Evolutionary conservation across 1,140 invertebrate genomes (phyloP).

Genomic region (Macrotrachela quadricornifera): DNA sequence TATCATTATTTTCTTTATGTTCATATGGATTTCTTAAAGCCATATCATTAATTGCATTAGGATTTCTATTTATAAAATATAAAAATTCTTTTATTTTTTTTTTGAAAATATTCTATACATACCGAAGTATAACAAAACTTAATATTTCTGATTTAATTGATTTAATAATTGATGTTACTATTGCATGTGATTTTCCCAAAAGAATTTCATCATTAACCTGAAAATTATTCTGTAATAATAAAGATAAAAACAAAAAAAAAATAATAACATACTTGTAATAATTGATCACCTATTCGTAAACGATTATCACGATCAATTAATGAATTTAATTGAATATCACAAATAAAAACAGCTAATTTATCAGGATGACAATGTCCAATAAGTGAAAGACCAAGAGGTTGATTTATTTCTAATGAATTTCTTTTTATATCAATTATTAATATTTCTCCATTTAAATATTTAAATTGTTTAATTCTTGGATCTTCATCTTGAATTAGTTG

Average conservation of each 20-base stretch:
- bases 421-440: no score
- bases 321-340: constrained; percentile 71
- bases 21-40: no score
- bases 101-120: no score
- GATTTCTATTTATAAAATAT: no score
- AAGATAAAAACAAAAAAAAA: no score
- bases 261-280: constrained; percentile 48
- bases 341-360: constrained; percentile 85
- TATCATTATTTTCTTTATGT: no score
- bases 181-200: constrained; percentile 53
- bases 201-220: no score
- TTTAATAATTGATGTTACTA: constrained; percentile 84
- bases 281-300: constrained; percentile 74
- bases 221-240: no score
- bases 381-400: constrained; percentile 62
- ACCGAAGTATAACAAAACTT: constrained; percentile 69
- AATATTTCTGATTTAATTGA: constrained; percentile 53
- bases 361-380: constrained; percentile 78
- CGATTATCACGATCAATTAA: constrained; percentile 48
- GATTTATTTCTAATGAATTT: constrained; percentile 6
- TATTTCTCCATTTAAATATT: no score
- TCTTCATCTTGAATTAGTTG: no score
- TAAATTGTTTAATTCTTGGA: no score
- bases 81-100: constrained; percentile 13
- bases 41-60: no score